Conservation (phyloP, 64 coral and sea anemone species). For the Trachythela sp. region DNA sequence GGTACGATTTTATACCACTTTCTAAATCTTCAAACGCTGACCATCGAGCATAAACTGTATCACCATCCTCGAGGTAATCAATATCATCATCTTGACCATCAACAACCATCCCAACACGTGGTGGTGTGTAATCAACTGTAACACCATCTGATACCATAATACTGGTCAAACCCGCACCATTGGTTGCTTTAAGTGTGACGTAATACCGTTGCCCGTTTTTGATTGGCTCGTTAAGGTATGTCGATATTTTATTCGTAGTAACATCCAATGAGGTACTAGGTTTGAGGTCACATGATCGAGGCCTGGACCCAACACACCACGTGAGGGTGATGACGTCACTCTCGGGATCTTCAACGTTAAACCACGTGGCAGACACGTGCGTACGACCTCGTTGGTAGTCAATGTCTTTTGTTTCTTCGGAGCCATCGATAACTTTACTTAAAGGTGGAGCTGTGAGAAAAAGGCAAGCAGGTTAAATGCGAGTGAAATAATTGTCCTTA, state of each 20-base stretch:
- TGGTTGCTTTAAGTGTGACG: conserved; percentile 63
- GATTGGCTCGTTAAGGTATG: conserved; percentile 35
- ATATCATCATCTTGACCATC: conserved; percentile 57
- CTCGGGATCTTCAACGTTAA: conserved; percentile 17
- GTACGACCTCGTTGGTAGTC: conserved; percentile 54
- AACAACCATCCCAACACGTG: conserved; percentile 48
- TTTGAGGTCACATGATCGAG: conserved; percentile 47
- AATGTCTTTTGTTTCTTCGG: conserved; percentile 51
- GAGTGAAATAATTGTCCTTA: too few species aligned
- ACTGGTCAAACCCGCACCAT: conserved; percentile 56
- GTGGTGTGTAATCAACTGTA: conserved; percentile 66
- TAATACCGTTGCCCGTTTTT: conserved; percentile 61
- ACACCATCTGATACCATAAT: conserved; percentile 81
- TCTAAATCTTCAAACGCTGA: conserved; percentile 59
- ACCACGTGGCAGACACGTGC: conserved; percentile 71
- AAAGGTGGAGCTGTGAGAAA: conserved; percentile 39
- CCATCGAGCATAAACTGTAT: conserved; percentile 60
- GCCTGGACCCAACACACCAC: conserved; percentile 51
- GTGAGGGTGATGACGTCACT: conserved; percentile 73
- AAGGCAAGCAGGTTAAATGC: too few species aligned
- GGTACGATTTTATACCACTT: conserved; percentile 66
- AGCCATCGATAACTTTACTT: conserved; percentile 57
- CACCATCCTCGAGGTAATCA: conserved; percentile 51
- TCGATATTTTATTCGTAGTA: conserved; percentile 31
- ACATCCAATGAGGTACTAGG: background rate